phyloP scores from a whole-genome alignment of 2,888 invertebrate genomes.

The Didymodactylos carnosus region DNA sequence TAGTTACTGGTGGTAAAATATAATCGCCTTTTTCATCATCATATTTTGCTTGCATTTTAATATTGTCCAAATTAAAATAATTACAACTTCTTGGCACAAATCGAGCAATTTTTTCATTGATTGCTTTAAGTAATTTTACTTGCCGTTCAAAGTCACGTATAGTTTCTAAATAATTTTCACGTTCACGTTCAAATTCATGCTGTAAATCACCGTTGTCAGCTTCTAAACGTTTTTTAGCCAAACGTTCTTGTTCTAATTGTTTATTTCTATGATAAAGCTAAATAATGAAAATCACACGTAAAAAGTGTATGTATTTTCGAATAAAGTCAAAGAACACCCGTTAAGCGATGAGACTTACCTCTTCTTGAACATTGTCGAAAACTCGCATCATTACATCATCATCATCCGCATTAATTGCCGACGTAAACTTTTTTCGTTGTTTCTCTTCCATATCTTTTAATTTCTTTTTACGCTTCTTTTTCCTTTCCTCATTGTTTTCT shows the following conservation, averaged over 20 bases:
- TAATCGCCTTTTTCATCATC: slow-evolving; percentile 52
- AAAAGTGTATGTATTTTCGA: not conserved
- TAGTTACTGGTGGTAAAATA: slow-evolving; percentile 48
- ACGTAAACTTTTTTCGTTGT: slow-evolving; percentile 34
- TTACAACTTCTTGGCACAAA: slow-evolving; percentile 53
- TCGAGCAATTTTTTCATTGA: slow-evolving; percentile 40
- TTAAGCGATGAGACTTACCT: not conserved
- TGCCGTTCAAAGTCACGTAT: slow-evolving; percentile 53
- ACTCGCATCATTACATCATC: slow-evolving; percentile 50
- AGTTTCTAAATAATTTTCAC: slow-evolving; percentile 61
- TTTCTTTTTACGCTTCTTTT: slow-evolving; percentile 48
- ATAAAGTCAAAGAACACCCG: not conserved
- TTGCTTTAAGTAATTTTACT: slow-evolving; percentile 43
- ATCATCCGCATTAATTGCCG: slow-evolving; percentile 42
- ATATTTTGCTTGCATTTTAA: slow-evolving; percentile 49
- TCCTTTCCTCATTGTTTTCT: slow-evolving; percentile 49
- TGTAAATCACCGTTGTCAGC: slow-evolving; percentile 55
- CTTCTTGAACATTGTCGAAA: slow-evolving; percentile 50
- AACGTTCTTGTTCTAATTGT: slow-evolving; percentile 45
- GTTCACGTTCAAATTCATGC: slow-evolving; percentile 57
- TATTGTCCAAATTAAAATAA: slow-evolving; percentile 50
- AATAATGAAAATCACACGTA: slow-evolving; percentile 2
- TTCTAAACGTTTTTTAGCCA: slow-evolving; percentile 48
- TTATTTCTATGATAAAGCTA: slow-evolving; percentile 45
- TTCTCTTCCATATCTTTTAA: slow-evolving; percentile 38